These are phyloP conservation scores for Paragorgia papillata DNA, from an alignment of 92 coral and sea anemone genomes.

Conservation along the genomic window DNA sequence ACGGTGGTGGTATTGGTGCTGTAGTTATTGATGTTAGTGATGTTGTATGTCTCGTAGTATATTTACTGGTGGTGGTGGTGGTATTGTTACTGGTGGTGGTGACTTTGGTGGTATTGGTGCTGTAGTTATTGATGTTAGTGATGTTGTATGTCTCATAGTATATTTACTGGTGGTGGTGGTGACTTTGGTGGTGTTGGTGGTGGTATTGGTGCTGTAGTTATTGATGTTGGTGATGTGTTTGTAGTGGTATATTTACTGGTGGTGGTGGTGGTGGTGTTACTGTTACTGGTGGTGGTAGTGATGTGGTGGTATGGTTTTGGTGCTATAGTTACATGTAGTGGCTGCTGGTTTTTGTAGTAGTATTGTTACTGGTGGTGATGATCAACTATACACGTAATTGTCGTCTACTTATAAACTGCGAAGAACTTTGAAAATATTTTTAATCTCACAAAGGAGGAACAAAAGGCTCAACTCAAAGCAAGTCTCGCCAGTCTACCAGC, in stretches of 20 bases:
- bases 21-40: not conserved
- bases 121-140: not conserved
- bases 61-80: not conserved
- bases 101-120: not conserved
- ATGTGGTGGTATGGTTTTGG: not conserved
- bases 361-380: not conserved
- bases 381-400: too few relatives aligned
- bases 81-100: not conserved
- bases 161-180: not conserved
- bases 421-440: not conserved
- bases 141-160: not conserved
- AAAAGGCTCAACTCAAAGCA: conserved; percentile 80
- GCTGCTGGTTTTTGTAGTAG: not conserved
- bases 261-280: not conserved
- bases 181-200: not conserved
- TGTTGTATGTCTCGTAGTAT: not conserved
- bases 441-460: conserved; percentile 58
- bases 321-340: not conserved
- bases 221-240: not conserved
- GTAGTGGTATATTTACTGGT: not conserved
- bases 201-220: not conserved
- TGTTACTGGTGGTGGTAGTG: conserved; percentile 26
- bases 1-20: not conserved
- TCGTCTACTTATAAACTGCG: too few relatives aligned
- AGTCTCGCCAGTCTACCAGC: conserved; percentile 89